A percentile compares a stretch with the other conserved stretches of the same genome.
phyloP scores from a whole-genome alignment of 2,113 vertebrate genomes.

The Vanacampus margaritifer region DNA sequence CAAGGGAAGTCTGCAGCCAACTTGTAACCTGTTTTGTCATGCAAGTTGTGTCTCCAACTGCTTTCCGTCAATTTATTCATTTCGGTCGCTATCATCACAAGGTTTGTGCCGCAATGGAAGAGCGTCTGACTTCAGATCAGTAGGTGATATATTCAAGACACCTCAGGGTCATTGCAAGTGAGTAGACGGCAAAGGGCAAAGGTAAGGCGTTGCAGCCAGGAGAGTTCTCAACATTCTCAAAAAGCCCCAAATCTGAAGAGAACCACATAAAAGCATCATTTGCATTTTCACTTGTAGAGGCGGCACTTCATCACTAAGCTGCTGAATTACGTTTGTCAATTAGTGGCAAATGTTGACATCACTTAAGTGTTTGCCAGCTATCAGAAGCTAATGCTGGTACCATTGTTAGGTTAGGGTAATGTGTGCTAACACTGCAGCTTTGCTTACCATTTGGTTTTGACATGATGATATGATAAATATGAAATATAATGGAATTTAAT shows the following conservation, averaged over 20 bases:
- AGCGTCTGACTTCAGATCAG: constrained; percentile 3
- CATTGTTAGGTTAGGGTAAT: no score
- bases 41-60: not conserved
- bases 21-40: not conserved
- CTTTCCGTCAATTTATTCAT: not conserved
- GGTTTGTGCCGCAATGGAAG: constrained; percentile 13
- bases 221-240: not conserved
- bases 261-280: no score
- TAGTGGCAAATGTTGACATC: no score
- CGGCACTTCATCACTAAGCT: no score
- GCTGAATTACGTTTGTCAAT: no score
- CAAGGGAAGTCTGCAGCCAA: not conserved
- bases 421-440: no score
- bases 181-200: not conserved
- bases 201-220: not conserved
- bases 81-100: not conserved
- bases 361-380: no score
- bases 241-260: not conserved
- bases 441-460: no score
- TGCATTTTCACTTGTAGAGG: no score
- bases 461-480: no score
- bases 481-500: no score
- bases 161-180: not conserved
- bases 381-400: no score
- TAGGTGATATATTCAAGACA: not conserved